Evolutionary conservation across 2,888 invertebrate genomes (phyloP).

Genomic region (Halocaridina rubra): DNA sequence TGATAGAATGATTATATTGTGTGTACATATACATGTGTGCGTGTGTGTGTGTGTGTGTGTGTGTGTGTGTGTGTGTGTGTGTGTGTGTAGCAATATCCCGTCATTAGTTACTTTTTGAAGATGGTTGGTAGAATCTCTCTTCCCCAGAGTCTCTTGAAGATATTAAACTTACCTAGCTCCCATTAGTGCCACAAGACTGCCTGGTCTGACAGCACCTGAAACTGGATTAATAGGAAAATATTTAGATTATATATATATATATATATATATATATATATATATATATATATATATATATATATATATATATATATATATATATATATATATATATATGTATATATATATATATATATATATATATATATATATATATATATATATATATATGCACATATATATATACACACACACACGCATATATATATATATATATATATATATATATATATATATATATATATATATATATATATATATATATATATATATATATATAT

Average conservation of each 20-base stretch:
- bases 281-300: too few species aligned
- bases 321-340: background rate
- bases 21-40: slow-evolving; percentile 49
- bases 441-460: background rate
- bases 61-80: background rate
- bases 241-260: slow-evolving; percentile 12
- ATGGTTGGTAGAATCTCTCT: too few species aligned
- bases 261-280: background rate
- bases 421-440: background rate
- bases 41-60: background rate
- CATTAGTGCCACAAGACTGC: slow-evolving; percentile 85
- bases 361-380: slow-evolving; percentile 11
- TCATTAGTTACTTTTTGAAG: too few species aligned
- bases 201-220: slow-evolving; percentile 84
- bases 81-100: too few species aligned
- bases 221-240: slow-evolving; percentile 73
- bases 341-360: background rate
- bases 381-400: background rate
- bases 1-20: too few species aligned
- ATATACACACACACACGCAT: background rate
- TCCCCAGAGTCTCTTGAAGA: too few species aligned
- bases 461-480: background rate
- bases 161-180: slow-evolving; percentile 74
- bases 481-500: slow-evolving; percentile 60
- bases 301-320: background rate